Conservation (phyloP, 2,797 vertebrate species). For the Austrolebias charrua region DNA sequence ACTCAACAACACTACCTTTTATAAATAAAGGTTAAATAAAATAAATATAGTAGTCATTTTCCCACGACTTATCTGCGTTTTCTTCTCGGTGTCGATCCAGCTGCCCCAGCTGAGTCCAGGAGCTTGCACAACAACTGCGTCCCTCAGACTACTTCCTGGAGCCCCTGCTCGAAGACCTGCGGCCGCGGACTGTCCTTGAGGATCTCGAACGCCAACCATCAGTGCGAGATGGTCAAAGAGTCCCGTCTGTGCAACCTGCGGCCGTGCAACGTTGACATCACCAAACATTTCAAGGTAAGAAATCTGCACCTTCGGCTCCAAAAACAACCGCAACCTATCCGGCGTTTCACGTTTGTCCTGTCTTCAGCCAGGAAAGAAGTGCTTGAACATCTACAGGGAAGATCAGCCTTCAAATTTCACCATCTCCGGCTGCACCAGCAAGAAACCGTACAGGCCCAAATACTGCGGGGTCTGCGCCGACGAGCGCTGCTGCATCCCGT, state of each 20-base stretch:
- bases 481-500: slow-evolving; percentile 92
- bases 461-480: slow-evolving; percentile 92
- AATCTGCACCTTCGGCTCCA: background rate
- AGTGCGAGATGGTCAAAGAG: slow-evolving; percentile 88
- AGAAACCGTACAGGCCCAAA: slow-evolving; percentile 86
- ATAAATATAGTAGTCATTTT: background rate
- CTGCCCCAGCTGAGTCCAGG: slow-evolving; percentile 72
- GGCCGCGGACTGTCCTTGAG: slow-evolving; percentile 90
- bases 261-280: slow-evolving; percentile 89
- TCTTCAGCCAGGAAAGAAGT: slow-evolving; percentile 89
- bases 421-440: slow-evolving; percentile 91
- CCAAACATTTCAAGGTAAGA: slow-evolving; percentile 87
- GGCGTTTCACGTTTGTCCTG: background rate
- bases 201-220: slow-evolving; percentile 87
- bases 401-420: slow-evolving; percentile 83
- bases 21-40: too few species aligned
- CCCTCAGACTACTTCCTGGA: slow-evolving; percentile 90
- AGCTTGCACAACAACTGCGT: slow-evolving; percentile 92
- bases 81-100: slow-evolving; percentile 60
- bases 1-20: too few species aligned
- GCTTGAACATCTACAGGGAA: slow-evolving; percentile 90
- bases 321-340: background rate
- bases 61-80: background rate
- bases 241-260: slow-evolving; percentile 92
- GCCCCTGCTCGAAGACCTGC: slow-evolving; percentile 91